A percentile compares a stretch with the other conserved stretches of the same genome.
phyloP scores from a whole-genome alignment of 2,888 invertebrate species.

The Calephelis perditalis region DNA sequence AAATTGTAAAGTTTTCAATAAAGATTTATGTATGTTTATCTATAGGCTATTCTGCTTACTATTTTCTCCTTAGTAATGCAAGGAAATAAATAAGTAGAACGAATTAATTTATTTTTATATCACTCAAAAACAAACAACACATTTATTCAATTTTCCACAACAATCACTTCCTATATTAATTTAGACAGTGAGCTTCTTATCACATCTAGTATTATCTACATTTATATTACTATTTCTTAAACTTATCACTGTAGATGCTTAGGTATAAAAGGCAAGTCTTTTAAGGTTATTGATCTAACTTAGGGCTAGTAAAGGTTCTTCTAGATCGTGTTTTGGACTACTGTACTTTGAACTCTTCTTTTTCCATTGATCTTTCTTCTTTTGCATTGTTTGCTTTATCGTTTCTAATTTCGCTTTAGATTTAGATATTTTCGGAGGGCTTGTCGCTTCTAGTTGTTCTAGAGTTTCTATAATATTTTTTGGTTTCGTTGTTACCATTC shows the following conservation, averaged over 20 bases:
- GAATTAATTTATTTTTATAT: slow-evolving; percentile 64
- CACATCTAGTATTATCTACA: slow-evolving; percentile 36
- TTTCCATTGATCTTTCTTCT: slow-evolving; percentile 70
- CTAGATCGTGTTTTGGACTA: slow-evolving; percentile 69
- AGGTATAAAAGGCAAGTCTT: slow-evolving; percentile 59
- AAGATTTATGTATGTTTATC: no score
- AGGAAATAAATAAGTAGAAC: slow-evolving; percentile 39
- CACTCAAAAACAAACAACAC: slow-evolving; percentile 42
- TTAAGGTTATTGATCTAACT: slow-evolving; percentile 75
- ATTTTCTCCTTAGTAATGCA: no score
- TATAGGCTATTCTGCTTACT: no score
- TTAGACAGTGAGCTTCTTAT: slow-evolving; percentile 56
- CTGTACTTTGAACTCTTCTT: slow-evolving; percentile 55
- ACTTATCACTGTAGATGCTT: slow-evolving; percentile 48
- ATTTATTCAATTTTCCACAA: slow-evolving; percentile 25
- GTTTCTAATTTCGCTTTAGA: slow-evolving; percentile 81
- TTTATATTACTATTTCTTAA: slow-evolving; percentile 24
- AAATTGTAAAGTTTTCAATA: no score
- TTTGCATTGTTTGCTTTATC: slow-evolving; percentile 60
- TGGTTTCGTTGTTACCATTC: slow-evolving; percentile 75
- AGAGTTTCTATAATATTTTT: slow-evolving; percentile 91
- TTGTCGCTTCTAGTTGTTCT: slow-evolving; percentile 81
- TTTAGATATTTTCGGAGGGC: slow-evolving; percentile 73
- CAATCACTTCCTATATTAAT: slow-evolving; percentile 36
- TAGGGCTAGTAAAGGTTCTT: slow-evolving; percentile 82